A percentile compares a stretch with the other conserved stretches of the same genome.
Evolutionary conservation across 2,113 vertebrate species (phyloP).

Genomic region (Tragelaphus strepsiceros): DNA sequence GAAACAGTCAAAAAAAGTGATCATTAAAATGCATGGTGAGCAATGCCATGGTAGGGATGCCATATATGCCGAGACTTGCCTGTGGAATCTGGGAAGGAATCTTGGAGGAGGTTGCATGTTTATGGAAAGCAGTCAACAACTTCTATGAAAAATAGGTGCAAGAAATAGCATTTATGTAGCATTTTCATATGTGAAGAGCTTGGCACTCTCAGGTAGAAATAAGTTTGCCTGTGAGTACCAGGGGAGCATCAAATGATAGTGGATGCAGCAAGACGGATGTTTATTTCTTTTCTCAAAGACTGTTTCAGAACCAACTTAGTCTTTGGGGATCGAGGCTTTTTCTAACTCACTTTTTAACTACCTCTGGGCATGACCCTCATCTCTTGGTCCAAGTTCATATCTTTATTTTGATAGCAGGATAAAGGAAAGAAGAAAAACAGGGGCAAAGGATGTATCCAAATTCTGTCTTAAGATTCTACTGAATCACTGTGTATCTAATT

Average conservation of each 20-base stretch:
- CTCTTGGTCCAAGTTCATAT: background rate
- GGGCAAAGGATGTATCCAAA: background rate
- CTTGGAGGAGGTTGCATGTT: background rate
- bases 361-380: background rate
- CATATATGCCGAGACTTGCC: fast-evolving
- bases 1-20: background rate
- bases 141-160: background rate
- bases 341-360: background rate
- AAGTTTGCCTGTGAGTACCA: background rate
- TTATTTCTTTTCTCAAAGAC: background rate
- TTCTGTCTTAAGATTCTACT: background rate
- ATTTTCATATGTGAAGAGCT: background rate
- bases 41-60: background rate
- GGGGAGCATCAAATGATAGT: background rate
- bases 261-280: background rate
- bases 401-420: background rate
- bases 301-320: background rate
- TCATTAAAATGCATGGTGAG: background rate
- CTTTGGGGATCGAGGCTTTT: background rate
- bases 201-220: background rate
- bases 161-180: background rate
- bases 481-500: background rate
- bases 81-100: background rate
- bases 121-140: background rate
- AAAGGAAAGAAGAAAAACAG: background rate